Conservation (phyloP, 2,113 vertebrate species). For the Stegastes partitus region DNA sequence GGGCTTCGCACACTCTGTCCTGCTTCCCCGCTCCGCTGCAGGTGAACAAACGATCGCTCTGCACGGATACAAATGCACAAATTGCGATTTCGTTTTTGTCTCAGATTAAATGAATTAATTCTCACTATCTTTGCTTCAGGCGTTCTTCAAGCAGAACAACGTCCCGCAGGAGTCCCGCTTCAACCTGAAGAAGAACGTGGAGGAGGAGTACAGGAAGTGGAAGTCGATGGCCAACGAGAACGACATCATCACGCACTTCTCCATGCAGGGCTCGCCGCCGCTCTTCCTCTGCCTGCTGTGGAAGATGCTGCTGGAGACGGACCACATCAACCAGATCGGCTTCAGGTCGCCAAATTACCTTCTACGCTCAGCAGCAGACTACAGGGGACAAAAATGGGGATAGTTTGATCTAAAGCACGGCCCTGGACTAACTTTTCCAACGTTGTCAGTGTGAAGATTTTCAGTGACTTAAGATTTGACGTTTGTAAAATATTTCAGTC, state of each 20-base stretch:
- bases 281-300: slow-evolving; percentile 98
- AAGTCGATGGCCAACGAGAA: slow-evolving; percentile 98
- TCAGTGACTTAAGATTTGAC: too few species aligned
- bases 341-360: slow-evolving; percentile 86
- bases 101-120: neutral
- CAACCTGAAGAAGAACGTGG: slow-evolving; percentile 99
- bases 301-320: slow-evolving; percentile 98
- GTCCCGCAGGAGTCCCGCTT: slow-evolving; percentile 98
- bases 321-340: slow-evolving; percentile 98
- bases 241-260: slow-evolving; percentile 97
- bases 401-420: too few species aligned
- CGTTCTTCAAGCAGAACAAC: slow-evolving; percentile 99
- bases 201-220: slow-evolving; percentile 99
- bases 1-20: slow-evolving; percentile 97
- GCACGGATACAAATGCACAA: neutral
- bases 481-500: too few species aligned
- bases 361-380: neutral
- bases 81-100: neutral
- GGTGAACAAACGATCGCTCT: slow-evolving; percentile 77
- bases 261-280: slow-evolving; percentile 92
- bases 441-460: too few species aligned
- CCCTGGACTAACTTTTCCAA: too few species aligned
- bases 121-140: slow-evolving; percentile 81
- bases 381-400: too few species aligned
- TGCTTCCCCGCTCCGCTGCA: slow-evolving; percentile 98